Base-by-base conservation (phyloP, 2,888 invertebrate genomes). In the Acanthococcus lagerstroemiae region DNA sequence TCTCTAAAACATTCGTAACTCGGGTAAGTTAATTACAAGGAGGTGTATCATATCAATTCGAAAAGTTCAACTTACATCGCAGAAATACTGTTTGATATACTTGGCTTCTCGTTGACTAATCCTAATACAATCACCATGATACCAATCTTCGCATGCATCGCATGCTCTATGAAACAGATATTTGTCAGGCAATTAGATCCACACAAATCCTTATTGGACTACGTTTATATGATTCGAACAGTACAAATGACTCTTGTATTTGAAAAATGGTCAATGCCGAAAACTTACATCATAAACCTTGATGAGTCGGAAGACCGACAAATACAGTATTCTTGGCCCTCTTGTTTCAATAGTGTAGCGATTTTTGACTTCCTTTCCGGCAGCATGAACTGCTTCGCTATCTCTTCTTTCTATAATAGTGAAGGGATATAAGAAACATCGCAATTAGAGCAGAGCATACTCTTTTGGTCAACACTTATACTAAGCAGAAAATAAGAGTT, bases 91-190 rank as follows among this genome's bases (percentile, higher is more conserved):
- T 73, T 92, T 90, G 66, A 97, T 96, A 71, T 87, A 84, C 73
- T 92, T 93, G 0, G 96, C 90, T 74, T 95, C 93, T 71, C 88
- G 84, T 75, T 94, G 91, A 0, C 93, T 94, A 70, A 96, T 91
- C 72, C 90, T 90, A 70, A 97, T 95, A 76, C 96, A 97, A 74
- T 95, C 94, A 1, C 96, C 96, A 74, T 97, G 97, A 74, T 94
- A 97, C 96, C 97, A 97, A 77, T 96, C 95, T 76, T 96, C 94
- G 75, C 97, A 97, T 15, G 90, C 84, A 76, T 97, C 97, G 78
- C 97, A 97, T 44, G 91, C 94, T 76, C 91, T n/a, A n/a, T n/a
- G n/a, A n/a, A n/a, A n/a, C n/a, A n/a, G n/a, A n/a, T n/a, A n/a
- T n/a, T n/a, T n/a, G n/a, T n/a, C n/a, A n/a, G n/a, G n/a, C n/a